These are phyloP conservation scores for Biston stratarius DNA, from an alignment of 2,888 invertebrate species.

Conservation along the genomic window DNA sequence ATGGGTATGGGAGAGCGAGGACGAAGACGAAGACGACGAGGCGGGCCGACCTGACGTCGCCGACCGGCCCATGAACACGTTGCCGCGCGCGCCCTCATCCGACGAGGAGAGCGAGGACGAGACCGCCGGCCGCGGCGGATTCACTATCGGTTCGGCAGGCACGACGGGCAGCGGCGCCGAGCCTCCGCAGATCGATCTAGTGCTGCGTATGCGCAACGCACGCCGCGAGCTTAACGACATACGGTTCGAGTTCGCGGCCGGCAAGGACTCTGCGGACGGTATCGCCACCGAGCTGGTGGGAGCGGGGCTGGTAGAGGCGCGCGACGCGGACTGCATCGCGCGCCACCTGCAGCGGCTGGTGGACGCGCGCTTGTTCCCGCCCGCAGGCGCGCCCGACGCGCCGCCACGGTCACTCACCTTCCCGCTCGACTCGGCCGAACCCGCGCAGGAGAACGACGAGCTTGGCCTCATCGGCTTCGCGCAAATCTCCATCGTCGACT, in stretches of 20 bases:
- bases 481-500: constrained; percentile 97
- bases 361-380: constrained; percentile 82
- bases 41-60: constrained; percentile 76
- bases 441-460: constrained; percentile 94
- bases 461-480: constrained; percentile 98
- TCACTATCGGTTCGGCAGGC: constrained; percentile 45
- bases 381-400: constrained; percentile 63
- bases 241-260: constrained; percentile 98
- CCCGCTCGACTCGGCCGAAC: constrained; percentile 89
- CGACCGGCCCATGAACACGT: constrained; percentile 88
- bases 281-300: constrained; percentile 99
- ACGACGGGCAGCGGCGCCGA: constrained; percentile 54
- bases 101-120: constrained; percentile 84
- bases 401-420: constrained; percentile 93
- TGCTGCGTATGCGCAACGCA: constrained; percentile 96
- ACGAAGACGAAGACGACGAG: constrained; percentile 91
- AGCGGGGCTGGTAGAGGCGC: constrained; percentile 97
- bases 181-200: constrained; percentile 91
- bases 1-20: constrained; percentile 99
- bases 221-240: constrained; percentile 98
- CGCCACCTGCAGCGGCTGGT: constrained; percentile 96
- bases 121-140: constrained; percentile 57
- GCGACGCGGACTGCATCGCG: constrained; percentile 97
- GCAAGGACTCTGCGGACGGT: constrained; percentile 96
- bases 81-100: constrained; percentile 87